These are phyloP conservation scores for Sorex araneus DNA, from an alignment of 2,113 vertebrate genomes.

Conservation along the genomic window DNA sequence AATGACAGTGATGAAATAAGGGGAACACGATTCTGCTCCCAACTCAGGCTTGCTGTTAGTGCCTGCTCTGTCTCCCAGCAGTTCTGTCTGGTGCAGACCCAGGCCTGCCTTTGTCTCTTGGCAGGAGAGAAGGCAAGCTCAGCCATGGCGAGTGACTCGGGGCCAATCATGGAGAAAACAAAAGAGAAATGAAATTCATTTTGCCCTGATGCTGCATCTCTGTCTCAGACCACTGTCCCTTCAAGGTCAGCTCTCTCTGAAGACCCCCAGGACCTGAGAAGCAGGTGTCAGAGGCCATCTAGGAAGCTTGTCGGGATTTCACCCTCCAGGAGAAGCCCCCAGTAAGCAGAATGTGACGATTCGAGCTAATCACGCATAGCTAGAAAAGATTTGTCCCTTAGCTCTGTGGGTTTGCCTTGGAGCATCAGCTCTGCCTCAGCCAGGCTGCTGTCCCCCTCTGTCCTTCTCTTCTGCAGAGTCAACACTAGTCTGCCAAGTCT, in stretches of 20 bases:
- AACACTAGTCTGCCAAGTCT: neutral
- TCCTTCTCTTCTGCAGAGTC: neutral
- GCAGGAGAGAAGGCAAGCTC: neutral
- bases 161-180: neutral
- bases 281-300: neutral
- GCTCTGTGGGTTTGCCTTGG: neutral
- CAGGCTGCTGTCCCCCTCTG: neutral
- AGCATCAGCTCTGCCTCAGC: neutral
- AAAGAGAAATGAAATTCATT: slow-evolving; percentile 38
- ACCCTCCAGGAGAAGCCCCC: neutral
- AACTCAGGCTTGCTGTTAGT: neutral
- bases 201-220: neutral
- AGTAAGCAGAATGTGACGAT: neutral
- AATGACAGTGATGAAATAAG: neutral
- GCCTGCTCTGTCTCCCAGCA: neutral
- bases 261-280: neutral
- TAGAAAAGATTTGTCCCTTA: neutral
- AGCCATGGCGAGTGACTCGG: neutral
- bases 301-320: neutral
- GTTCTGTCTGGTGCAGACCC: neutral
- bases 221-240: neutral
- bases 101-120: neutral
- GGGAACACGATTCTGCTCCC: neutral
- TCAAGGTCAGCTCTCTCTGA: slow-evolving; percentile 7
- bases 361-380: neutral